These are phyloP conservation scores for Pseudochirops corinnae DNA, from an alignment of 2,797 vertebrate species.

Conservation along the genomic window DNA sequence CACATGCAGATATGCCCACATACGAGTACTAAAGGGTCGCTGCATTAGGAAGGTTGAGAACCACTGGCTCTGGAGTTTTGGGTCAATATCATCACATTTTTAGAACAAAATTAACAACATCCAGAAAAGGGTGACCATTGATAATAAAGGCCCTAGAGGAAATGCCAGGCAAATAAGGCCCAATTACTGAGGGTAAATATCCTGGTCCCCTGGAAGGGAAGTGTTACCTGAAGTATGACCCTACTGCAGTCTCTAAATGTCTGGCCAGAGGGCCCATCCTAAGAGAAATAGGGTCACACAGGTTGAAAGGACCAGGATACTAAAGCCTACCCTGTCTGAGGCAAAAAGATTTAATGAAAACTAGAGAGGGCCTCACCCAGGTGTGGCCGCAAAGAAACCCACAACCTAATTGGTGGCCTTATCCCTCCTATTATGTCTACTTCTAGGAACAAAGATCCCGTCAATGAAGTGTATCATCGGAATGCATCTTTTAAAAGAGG, in stretches of 20 bases:
- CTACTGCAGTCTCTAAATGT: neutral
- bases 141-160: neutral
- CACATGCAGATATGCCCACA: no score
- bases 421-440: neutral
- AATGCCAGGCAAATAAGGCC: neutral
- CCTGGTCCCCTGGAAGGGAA: neutral
- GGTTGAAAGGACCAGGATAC: constrained; percentile 5
- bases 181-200: neutral
- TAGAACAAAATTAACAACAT: neutral
- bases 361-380: neutral
- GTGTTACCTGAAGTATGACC: neutral
- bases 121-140: neutral
- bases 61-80: neutral
- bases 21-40: no score
- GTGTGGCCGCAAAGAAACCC: neutral
- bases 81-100: neutral
- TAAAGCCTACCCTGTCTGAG: neutral
- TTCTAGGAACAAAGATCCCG: neutral
- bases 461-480: neutral
- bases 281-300: constrained; percentile 9
- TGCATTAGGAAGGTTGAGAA: no score
- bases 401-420: neutral
- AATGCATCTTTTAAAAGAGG: constrained; percentile 14
- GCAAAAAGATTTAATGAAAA: neutral
- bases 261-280: constrained; percentile 1